Base-by-base conservation (phyloP, 2,797 vertebrate genomes). In the Cheirogaleus major region DNA sequence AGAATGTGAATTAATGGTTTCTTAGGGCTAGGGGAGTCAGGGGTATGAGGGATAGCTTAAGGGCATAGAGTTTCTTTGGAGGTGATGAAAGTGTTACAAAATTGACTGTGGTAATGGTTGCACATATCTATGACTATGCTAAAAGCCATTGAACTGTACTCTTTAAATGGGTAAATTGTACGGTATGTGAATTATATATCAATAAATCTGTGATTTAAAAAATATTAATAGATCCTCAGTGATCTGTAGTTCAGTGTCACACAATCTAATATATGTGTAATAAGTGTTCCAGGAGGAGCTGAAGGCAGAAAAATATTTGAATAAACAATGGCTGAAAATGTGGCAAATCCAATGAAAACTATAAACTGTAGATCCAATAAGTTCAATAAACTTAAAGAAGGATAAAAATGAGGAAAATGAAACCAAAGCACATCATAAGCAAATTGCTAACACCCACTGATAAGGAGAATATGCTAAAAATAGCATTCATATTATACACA, bases 331-430 rank as follows among this genome's bases (percentile, higher is more conserved):
- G 32, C 32, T 94, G 80, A 94, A 92, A 86, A 45, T 63, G 81
- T 76, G 87, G 43, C 38, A 93, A 93, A 80, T 52, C 48, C 88
- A 35, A 82, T 92, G 57, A 91, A 91, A 70, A 89, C 52, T 82
- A 70, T 72, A 82, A 81, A 93, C 23, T 76, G 59, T 20, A 89
- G 45, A 88, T 88, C 52, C 45, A 93, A 89, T 59, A 93, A 84
- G 22, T 25, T 86, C 59, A 59, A 75, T 48, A 82, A 95, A 81
- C n/a, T 55, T 81, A 61, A 91, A 93, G 17, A 80, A 80, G 20
- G n/a, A 67, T 89, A 89, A 67, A 73, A 93, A 83, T 84, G n/a
- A 57, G 57, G 32, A 81, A 93, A 75, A 89, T n/a, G 52, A 88
- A 93, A 55, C 78, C 11, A 50, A 86, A 61, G 23, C n/a, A 89